These are phyloP conservation scores for Volucella bombylans DNA, from an alignment of 2,888 invertebrate species.

Conservation along the genomic window DNA sequence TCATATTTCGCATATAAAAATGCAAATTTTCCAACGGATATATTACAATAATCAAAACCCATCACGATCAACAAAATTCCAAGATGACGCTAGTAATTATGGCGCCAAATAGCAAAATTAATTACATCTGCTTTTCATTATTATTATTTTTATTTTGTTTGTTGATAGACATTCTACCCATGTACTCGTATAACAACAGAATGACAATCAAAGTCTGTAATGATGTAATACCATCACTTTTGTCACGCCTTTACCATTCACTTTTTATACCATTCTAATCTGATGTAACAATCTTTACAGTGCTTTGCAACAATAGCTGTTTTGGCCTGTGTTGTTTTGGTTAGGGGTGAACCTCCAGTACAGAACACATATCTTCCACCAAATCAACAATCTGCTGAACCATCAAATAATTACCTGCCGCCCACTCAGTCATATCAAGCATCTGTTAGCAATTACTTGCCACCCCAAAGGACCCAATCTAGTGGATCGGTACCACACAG, in stretches of 20 bases:
- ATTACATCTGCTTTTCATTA: constrained; percentile 22
- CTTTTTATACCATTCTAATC: constrained; percentile 50
- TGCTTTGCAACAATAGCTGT: constrained; percentile 81
- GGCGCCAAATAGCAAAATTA: constrained; percentile 36
- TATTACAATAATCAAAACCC: not conserved
- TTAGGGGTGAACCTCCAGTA: constrained; percentile 81
- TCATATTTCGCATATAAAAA: too few species aligned
- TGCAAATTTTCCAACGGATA: too few species aligned
- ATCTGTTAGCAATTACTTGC: constrained; percentile 78
- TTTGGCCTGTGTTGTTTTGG: constrained; percentile 80
- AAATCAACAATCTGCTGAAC: constrained; percentile 81
- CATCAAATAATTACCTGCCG: constrained; percentile 83
- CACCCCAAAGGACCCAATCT: constrained; percentile 83
- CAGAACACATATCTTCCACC: constrained; percentile 82
- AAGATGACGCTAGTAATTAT: constrained; percentile 41
- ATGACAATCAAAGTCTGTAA: constrained; percentile 47
- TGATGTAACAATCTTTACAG: constrained; percentile 74
- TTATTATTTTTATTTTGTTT: constrained; percentile 6
- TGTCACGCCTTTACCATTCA: constrained; percentile 49
- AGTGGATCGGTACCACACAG: constrained; percentile 77
- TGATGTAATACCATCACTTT: constrained; percentile 57
- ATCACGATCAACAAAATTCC: constrained; percentile 47
- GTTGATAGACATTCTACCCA: constrained; percentile 16
- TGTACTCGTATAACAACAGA: constrained; percentile 16
- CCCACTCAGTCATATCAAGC: constrained; percentile 80